Percentiles rank a stretch among this genome's conserved stretches.
These are phyloP conservation scores for Salminus brasiliensis DNA, from an alignment of 2,113 vertebrate genomes.

Conservation along the genomic window DNA sequence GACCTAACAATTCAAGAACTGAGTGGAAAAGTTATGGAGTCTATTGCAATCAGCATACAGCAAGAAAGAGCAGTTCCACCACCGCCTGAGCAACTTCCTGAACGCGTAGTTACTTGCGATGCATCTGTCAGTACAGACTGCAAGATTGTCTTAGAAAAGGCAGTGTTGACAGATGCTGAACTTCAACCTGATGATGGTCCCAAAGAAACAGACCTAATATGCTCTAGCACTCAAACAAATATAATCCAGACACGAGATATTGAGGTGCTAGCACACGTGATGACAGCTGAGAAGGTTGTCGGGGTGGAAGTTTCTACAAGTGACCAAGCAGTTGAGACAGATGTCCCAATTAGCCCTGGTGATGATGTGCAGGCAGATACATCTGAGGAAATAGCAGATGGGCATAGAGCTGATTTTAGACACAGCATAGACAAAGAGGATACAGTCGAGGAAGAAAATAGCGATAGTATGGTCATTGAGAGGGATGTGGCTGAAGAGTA, in stretches of 20 bases:
- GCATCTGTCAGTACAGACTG: constrained; percentile 71
- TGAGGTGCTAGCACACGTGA: constrained; percentile 21
- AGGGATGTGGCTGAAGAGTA: constrained; percentile 48
- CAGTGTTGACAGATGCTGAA: constrained; percentile 61
- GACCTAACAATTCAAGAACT: constrained; percentile 82
- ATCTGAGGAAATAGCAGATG: background rate
- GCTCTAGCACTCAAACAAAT: constrained; percentile 57
- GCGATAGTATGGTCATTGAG: constrained; percentile 50
- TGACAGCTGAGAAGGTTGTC: constrained; percentile 41
- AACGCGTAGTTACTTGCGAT: constrained; percentile 53
- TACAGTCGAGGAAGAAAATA: constrained; percentile 22
- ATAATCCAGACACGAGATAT: constrained; percentile 25
- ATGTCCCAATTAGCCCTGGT: constrained; percentile 13
- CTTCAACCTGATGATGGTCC: constrained; percentile 47
- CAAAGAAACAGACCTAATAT: constrained; percentile 42
- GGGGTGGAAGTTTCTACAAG: constrained; percentile 34
- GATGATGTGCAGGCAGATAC: constrained; percentile 26
- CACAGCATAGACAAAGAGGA: constrained; percentile 22
- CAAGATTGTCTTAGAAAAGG: constrained; percentile 69
- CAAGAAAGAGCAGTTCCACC: constrained; percentile 7
- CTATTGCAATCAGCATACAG: background rate
- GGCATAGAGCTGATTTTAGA: constrained; percentile 1
- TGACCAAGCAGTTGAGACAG: constrained; percentile 57
- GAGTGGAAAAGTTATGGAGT: constrained; percentile 65
- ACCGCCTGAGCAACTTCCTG: constrained; percentile 22